Evolutionary conservation across 2,113 vertebrate species (phyloP), one percentile per base, ranked within the genome.

Genomic region (Macrotus californicus): DNA sequence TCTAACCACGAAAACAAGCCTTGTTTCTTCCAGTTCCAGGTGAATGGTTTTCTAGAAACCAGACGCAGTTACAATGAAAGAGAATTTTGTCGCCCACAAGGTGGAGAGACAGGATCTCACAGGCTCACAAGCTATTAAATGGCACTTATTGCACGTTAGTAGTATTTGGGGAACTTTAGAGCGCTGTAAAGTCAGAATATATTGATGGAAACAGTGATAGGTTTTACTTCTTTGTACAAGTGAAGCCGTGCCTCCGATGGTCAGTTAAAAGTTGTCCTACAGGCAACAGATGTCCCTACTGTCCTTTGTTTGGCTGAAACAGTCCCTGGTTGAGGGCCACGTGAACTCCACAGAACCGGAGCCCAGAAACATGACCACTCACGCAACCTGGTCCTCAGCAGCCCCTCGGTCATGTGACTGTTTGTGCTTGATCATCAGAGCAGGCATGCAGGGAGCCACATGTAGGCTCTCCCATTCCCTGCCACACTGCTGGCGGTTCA

Each of bases 401-500:
- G 52, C 39, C 48, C 52, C 36, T 5, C 11, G 1, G 21, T 24
- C 48, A 4, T 1, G 36, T 9, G 79, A 39, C 21, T 19, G 24
- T 48, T 7, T 59, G n/a, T 8, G 5, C 36, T 26, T 56, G 2
- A 6, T 12, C 4, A 6, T 41, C 24, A 5, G 54, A 59, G 14
- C 22, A 2, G 5, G 39, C 14, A 14, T 1, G 1, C n/a, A 0
- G 6, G 54, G 11, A 41, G 54, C 54, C 14, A 24, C 77, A 0
- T 6, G 21, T 9, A 13, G 59, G 64, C 34, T 67, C 66, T 67
- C 56, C 56, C 10, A 4, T 3, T 26, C 7, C 54, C 54, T 1
- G 54, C 2, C 19, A 26, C 22, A 26, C 7, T 24, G 56, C 56
- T 15, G 56, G 54, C 22, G 8, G 10, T 8, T 11, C 22, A 22